Percentiles rank a stretch among this genome's conserved stretches.
phyloP scores from a whole-genome alignment of 1,140 invertebrate species.

The Neotoxoptera formosana region DNA sequence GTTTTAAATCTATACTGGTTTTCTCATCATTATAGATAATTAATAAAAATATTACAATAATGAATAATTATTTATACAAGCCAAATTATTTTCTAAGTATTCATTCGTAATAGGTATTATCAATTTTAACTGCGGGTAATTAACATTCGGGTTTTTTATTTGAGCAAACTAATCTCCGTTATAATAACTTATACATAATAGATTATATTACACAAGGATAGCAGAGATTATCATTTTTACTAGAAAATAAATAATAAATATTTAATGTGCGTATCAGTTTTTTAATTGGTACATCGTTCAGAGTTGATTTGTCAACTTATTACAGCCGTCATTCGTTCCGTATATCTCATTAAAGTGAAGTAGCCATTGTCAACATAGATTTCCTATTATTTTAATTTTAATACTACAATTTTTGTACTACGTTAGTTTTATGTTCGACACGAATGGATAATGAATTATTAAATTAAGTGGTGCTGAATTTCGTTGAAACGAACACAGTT shows the following conservation, averaged over 20 bases:
- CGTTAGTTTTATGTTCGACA: not conserved
- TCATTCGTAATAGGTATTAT: not conserved
- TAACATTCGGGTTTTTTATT: not conserved
- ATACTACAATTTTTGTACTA: not conserved
- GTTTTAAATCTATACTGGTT: not conserved
- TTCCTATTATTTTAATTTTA: not conserved
- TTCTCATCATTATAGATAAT: not conserved
- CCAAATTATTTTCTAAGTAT: not conserved
- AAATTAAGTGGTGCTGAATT: not conserved
- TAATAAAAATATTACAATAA: not conserved
- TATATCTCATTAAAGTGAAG: not conserved
- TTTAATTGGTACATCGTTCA: not conserved
- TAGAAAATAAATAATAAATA: slow-evolving; percentile 20
- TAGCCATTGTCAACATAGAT: not conserved
- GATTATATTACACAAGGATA: not conserved
- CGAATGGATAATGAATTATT: not conserved
- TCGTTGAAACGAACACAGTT: not conserved
- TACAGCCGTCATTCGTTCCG: not conserved
- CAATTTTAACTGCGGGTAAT: not conserved
- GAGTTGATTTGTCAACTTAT: not conserved
- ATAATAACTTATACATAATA: slow-evolving; percentile 3
- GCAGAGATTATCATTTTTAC: not conserved
- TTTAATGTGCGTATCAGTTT: not conserved
- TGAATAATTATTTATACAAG: not conserved
- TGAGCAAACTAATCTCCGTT: not conserved